Conservation (phyloP, 2,113 vertebrate genomes). For the Pungitius pungitius region DNA sequence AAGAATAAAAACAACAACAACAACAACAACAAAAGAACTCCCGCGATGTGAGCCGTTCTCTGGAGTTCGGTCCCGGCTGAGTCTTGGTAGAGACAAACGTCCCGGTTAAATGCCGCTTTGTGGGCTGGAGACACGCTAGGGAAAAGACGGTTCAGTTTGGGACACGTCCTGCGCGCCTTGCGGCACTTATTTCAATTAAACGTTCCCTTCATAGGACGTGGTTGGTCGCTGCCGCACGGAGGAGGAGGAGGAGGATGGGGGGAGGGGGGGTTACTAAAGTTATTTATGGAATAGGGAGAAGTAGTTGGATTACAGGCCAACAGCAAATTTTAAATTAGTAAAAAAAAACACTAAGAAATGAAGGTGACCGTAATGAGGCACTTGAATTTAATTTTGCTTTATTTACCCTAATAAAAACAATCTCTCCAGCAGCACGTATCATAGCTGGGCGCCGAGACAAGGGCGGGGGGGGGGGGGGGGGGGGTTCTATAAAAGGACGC, state of each 20-base stretch:
- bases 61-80: neutral
- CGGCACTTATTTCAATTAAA: conserved; percentile 62
- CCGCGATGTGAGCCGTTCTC: neutral
- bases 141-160: conserved; percentile 26
- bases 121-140: neutral
- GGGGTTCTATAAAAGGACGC: conserved; percentile 7
- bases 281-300: neutral
- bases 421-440: conserved; percentile 27
- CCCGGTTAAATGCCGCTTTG: conserved; percentile 5
- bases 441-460: conserved; percentile 10
- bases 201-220: conserved; percentile 39
- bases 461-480: neutral
- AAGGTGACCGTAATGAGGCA: neutral
- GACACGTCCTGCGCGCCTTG: conserved; percentile 40
- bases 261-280: neutral
- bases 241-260: no score
- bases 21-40: conserved; percentile 1
- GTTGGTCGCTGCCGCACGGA: neutral
- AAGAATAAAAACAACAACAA: neutral
- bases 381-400: no score
- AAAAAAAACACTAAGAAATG: neutral
- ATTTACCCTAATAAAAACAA: neutral
- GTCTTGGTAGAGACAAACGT: neutral
- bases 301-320: neutral
- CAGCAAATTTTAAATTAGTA: neutral